Base-by-base conservation (phyloP, 2,888 invertebrate species). In the Nematopogon swammerdamellus region DNA sequence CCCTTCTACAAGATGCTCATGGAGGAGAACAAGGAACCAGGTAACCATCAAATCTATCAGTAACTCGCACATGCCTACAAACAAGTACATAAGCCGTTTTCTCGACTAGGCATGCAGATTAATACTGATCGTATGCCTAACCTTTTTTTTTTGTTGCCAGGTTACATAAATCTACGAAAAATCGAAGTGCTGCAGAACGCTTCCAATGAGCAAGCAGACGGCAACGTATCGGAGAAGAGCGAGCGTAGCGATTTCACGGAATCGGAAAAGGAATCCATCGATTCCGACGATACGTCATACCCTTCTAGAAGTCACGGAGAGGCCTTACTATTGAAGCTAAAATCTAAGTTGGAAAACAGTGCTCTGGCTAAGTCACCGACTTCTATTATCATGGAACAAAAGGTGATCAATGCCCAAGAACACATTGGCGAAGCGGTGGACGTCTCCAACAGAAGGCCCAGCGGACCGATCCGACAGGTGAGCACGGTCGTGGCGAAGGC, bases 1-100 rank as follows among this genome's bases (percentile, higher is more conserved):
- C 82, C 85, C 0, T 82, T 82, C 48, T 87, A 88, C 61, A 85
- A 83, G 60, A 80, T 87, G 49, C 71, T 81, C 17, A 75, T 85
- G 51, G 84, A 86, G 64, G 72, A 77, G 56, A 70, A 76, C 45
- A 77, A 70, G 60, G 76, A 73, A 54, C 61, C 67, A 64, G 80
- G 80, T 77, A 14, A 14, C 36, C 25, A 25, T 6, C 4, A 25
- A 25, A 25, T 25, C 25, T 25, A 25, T 6, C 10, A n/a, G 25
- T 6, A 25, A 6, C 25, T 25, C 10, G 25, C 10, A 25, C 25
- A 25, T 25, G 10, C 25, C 25, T 10, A 25, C n/a, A n/a, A n/a
- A n/a, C n/a, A n/a, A n/a, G n/a, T n/a, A n/a, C n/a, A 25, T 25
- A 25, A 25, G 10, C 4, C 25, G 4, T 25, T 25, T 25, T 10